Conservation (phyloP, 2,797 vertebrate genomes). For the Taenioides sp. region DNA sequence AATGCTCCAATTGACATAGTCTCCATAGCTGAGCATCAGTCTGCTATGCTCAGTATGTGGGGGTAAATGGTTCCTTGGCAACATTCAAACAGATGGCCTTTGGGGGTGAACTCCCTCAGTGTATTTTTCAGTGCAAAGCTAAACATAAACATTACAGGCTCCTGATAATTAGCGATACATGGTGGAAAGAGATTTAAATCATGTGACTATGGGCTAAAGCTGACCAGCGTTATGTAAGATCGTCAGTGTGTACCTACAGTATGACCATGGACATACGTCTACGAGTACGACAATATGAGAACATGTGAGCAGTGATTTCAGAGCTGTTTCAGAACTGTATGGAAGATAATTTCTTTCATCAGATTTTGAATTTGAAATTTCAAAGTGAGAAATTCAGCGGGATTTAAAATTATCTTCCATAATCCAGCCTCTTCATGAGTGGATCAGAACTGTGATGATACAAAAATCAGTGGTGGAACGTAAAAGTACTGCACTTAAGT, state of each 20-base stretch:
- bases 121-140: constrained; percentile 37
- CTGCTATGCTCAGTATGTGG: constrained; percentile 54
- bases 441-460: too few relatives aligned
- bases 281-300: constrained; percentile 10
- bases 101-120: constrained; percentile 36
- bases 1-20: constrained; percentile 37
- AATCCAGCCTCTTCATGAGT: too few relatives aligned
- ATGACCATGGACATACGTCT: not conserved
- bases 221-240: constrained; percentile 58
- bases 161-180: constrained; percentile 48
- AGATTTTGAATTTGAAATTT: too few relatives aligned
- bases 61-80: constrained; percentile 61
- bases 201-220: constrained; percentile 57
- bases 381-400: too few relatives aligned
- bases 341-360: too few relatives aligned
- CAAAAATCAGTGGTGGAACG: too few relatives aligned
- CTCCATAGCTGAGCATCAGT: constrained; percentile 58
- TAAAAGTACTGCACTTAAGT: too few relatives aligned
- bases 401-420: too few relatives aligned
- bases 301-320: constrained; percentile 3
- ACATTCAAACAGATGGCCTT: constrained; percentile 64
- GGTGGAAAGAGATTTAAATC: constrained; percentile 71
- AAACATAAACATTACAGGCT: constrained; percentile 50
- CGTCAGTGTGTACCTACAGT: constrained; percentile 5
- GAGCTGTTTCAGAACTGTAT: too few relatives aligned